These are phyloP conservation scores for Hyposmocoma kahamanoa DNA, from an alignment of 1,140 invertebrate species.

Conservation along the genomic window DNA sequence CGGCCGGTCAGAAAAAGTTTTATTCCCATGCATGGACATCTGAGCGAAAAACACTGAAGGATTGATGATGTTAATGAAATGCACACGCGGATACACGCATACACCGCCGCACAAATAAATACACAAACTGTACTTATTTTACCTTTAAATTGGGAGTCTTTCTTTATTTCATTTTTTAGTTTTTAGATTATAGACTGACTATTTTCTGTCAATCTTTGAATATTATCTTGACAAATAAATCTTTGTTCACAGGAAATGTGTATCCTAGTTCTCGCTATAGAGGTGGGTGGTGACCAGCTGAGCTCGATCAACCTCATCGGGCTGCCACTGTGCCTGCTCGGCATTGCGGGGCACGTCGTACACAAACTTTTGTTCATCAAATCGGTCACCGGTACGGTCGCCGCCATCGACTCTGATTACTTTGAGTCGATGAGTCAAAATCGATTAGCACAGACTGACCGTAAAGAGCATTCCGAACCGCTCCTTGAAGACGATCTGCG, in stretches of 20 bases:
- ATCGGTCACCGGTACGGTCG: slow-evolving; percentile 36
- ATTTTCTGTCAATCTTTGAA: too few relatives aligned
- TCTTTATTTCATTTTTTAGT: too few relatives aligned
- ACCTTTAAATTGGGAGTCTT: too few relatives aligned
- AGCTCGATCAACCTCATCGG: slow-evolving; percentile 89
- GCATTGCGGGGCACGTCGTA: slow-evolving; percentile 90
- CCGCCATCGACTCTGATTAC: slow-evolving; percentile 40
- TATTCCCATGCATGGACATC: too few relatives aligned
- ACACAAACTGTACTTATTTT: too few relatives aligned
- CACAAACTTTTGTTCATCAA: slow-evolving; percentile 79
- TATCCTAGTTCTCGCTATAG: slow-evolving; percentile 89
- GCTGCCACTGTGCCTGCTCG: slow-evolving; percentile 89
- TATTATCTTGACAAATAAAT: not conserved
- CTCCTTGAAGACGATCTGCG: slow-evolving; percentile 46
- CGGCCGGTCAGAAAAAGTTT: too few relatives aligned
- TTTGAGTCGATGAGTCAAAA: slow-evolving; percentile 31
- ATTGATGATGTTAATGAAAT: too few relatives aligned
- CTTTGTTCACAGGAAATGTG: slow-evolving; percentile 86
- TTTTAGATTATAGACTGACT: too few relatives aligned
- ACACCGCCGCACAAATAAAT: too few relatives aligned
- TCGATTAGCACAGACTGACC: slow-evolving; percentile 17
- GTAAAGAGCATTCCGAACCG: slow-evolving; percentile 43
- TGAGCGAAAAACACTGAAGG: too few relatives aligned
- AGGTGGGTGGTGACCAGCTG: slow-evolving; percentile 89
- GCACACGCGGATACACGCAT: too few relatives aligned